These are phyloP conservation scores for Cossypha caffra DNA, from an alignment of 2,797 vertebrate genomes.

Conservation along the genomic window DNA sequence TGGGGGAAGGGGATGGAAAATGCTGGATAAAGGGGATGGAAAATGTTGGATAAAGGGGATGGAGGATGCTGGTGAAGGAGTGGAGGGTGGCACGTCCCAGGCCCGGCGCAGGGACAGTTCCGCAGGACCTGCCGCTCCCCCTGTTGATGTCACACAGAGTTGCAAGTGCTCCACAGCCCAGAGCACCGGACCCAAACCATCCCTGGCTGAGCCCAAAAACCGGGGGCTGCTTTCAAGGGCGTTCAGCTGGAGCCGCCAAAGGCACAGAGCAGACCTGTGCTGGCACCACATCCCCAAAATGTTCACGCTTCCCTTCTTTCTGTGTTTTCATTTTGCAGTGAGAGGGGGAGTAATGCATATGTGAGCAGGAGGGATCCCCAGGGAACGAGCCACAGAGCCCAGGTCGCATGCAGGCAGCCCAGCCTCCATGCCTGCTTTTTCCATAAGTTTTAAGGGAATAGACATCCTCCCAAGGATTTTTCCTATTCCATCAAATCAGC, in stretches of 20 bases:
- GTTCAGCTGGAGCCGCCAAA: background rate
- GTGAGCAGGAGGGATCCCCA: background rate
- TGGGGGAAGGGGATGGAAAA: background rate
- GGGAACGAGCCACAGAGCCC: background rate
- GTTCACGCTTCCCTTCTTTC: background rate
- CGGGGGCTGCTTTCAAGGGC: accelerated
- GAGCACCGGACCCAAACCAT: background rate
- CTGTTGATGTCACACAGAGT: background rate
- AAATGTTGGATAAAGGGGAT: background rate
- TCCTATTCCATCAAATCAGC: slow-evolving; percentile 52
- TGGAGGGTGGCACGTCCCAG: background rate
- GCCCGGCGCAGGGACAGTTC: background rate
- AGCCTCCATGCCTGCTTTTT: background rate
- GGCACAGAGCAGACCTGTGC: background rate
- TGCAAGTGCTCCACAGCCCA: background rate
- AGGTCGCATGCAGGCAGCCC: background rate
- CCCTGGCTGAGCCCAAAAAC: accelerated
- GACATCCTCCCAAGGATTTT: background rate
- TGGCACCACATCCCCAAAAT: accelerated
- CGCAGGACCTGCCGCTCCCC: slow-evolving; percentile 18
- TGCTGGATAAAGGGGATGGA: no score
- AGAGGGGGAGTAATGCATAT: background rate
- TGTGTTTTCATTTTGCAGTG: background rate
- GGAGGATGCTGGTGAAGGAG: background rate
- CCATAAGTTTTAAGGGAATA: background rate